These are phyloP conservation scores for Hoplostethus atlanticus DNA, from an alignment of 2,797 vertebrate species.

Conservation along the genomic window DNA sequence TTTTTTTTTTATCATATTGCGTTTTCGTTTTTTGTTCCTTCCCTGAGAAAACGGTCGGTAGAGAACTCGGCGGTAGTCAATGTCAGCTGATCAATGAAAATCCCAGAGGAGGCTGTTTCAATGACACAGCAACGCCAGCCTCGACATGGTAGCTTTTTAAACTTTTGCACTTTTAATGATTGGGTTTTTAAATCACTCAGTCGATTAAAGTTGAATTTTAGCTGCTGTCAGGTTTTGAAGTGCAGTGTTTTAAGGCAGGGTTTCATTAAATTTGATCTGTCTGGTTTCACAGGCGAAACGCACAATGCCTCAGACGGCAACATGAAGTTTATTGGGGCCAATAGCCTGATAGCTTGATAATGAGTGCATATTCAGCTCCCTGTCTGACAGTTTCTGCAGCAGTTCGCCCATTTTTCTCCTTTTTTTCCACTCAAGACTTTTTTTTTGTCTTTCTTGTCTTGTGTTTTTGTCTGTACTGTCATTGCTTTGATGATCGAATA, in stretches of 20 bases:
- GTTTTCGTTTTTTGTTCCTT: background rate
- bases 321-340: background rate
- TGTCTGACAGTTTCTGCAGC: background rate
- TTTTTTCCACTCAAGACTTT: background rate
- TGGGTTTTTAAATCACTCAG: too few species aligned
- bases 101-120: background rate
- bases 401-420: background rate
- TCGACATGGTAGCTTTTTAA: background rate
- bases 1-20: slow-evolving; percentile 1
- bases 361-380: background rate
- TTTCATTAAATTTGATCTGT: background rate
- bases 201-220: too few species aligned
- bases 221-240: background rate
- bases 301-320: background rate
- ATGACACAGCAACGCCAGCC: background rate
- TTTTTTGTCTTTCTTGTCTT: slow-evolving; percentile 1
- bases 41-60: background rate
- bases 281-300: background rate
- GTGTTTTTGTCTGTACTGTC: slow-evolving; percentile 22
- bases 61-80: too few species aligned
- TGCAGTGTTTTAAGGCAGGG: background rate
- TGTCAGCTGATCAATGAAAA: background rate
- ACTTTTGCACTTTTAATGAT: background rate
- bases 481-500: slow-evolving; percentile 1
- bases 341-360: background rate